Conservation (phyloP, 2,113 vertebrate genomes). For the Marmota flaviventris region DNA sequence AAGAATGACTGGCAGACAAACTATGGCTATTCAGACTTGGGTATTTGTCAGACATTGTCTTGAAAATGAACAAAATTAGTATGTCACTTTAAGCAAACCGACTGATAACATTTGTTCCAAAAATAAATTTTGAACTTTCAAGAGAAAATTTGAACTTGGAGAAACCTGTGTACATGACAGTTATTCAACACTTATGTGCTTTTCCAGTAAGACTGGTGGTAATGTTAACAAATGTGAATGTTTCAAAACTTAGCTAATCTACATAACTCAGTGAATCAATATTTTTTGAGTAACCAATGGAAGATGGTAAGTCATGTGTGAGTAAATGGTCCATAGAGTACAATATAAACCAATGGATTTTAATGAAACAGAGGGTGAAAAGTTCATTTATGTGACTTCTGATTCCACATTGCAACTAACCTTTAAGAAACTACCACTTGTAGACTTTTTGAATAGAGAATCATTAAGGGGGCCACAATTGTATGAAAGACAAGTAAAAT, state of each 20-base stretch:
- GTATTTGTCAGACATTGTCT: neutral
- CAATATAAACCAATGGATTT: neutral
- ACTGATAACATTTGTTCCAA: neutral
- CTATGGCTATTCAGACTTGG: neutral
- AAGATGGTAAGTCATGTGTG: neutral
- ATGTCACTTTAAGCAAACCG: neutral
- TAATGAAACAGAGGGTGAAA: neutral
- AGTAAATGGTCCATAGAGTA: neutral
- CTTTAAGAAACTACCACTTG: neutral
- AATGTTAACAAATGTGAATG: conserved; percentile 31
- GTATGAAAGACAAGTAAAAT: neutral
- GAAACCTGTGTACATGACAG: neutral
- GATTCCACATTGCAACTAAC: neutral
- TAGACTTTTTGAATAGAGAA: neutral
- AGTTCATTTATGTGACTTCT: neutral
- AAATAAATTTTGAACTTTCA: conserved; percentile 14
- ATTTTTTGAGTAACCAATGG: neutral
- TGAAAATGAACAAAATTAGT: neutral
- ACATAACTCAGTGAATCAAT: neutral
- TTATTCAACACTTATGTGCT: neutral
- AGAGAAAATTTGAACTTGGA: conserved; percentile 47
- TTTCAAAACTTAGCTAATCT: conserved; percentile 21
- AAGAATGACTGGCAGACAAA: neutral
- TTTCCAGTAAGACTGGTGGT: neutral
- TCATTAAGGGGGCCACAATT: neutral